Evolutionary conservation across 2,113 vertebrate species (phyloP).

Genomic region (human (Homo sapiens)): GRCh38 chrX:49907001-49907500

Average conservation of each 20-base stretch:
- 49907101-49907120: slow-evolving; percentile 17
- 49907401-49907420: background rate
- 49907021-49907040: background rate
- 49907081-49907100: slow-evolving; percentile 26
- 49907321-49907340: slow-evolving; percentile 2
- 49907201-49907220: slow-evolving; percentile 41
- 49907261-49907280: slow-evolving; percentile 2
- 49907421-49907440: background rate
- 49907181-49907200: slow-evolving; percentile 6
- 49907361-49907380: background rate
- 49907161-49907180: background rate
- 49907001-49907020: slow-evolving; percentile 40
- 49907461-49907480: slow-evolving; percentile 4
- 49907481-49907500: background rate
- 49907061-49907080: background rate
- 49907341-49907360: background rate
- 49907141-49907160: background rate
- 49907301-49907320: background rate
- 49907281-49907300: slow-evolving; percentile 18
- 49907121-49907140: background rate
- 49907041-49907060: background rate
- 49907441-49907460: background rate
- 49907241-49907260: background rate
- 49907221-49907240: slow-evolving; percentile 21
- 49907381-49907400: background rate